phyloP scores from a whole-genome alignment of 2,797 vertebrate species.

The Salarias fasciatus region DNA sequence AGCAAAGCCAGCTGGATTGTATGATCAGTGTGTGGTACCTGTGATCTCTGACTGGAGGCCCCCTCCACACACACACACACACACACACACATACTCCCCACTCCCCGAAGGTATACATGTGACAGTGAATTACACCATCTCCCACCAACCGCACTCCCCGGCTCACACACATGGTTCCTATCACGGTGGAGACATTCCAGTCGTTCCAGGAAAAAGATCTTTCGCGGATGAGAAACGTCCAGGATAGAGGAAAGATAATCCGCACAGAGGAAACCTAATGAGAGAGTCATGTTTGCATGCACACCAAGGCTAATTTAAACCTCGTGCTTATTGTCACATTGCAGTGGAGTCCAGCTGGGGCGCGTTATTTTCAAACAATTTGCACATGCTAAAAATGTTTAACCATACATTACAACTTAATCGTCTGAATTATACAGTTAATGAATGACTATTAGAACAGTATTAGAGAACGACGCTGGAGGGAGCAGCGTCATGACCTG shows the following conservation, averaged over 20 bases:
- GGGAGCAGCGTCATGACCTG: too few relatives aligned
- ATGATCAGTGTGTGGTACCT: constrained; percentile 40
- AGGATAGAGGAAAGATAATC: constrained; percentile 41
- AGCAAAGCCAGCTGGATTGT: constrained; percentile 24
- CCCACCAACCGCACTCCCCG: constrained; percentile 29
- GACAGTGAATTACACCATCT: constrained; percentile 64
- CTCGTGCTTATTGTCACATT: not conserved
- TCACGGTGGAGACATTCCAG: constrained; percentile 67
- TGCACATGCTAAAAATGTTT: too few relatives aligned
- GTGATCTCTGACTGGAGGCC: constrained; percentile 18
- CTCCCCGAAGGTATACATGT: constrained; percentile 20
- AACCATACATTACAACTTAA: too few relatives aligned
- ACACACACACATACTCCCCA: constrained; percentile 4
- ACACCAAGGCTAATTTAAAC: not conserved
- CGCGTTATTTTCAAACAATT: too few relatives aligned
- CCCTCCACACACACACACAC: not conserved
- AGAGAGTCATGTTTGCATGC: constrained; percentile 10
- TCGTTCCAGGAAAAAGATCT: constrained; percentile 52
- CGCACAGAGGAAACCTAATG: not conserved
- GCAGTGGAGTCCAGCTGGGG: not conserved
- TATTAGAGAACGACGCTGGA: too few relatives aligned
- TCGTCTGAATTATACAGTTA: too few relatives aligned
- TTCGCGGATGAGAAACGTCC: constrained; percentile 18
- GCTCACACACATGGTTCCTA: constrained; percentile 74
- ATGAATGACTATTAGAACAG: too few relatives aligned